Evolutionary conservation across 2,113 vertebrate species (phyloP), one percentile per base, ranked within the genome.

Genomic region (Cynopterus brachyotis): DNA sequence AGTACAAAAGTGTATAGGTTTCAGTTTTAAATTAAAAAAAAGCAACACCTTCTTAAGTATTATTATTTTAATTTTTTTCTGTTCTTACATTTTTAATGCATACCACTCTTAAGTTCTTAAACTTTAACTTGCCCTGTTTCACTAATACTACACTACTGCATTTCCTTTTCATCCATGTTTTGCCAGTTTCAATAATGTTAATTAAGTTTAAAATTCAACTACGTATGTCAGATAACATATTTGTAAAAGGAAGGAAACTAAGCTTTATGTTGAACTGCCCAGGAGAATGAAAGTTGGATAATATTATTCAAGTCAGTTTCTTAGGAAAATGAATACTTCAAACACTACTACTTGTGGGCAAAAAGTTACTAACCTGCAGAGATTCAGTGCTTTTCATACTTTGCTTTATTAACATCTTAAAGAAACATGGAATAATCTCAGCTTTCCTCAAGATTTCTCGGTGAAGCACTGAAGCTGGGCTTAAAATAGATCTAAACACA

Each of bases 201-300:
- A 80, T 28, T 59, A 78, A 67, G 53, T 73, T 95, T 79, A 45
- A 96, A 89, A 82, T 67, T 66, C 62, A 72, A 32, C 55, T 78
- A 37, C 7, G 45, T 20, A 26, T 26, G 40, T 70, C 26, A 70
- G 32, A 64, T 19, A 32, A 22, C 11, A 4, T 85, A 62, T 66
- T 94, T 93, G 82, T 8, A 57, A 93, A 96, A 85, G 42, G n/a
- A 93, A 78, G 62, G 24, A 96, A 80, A 97, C 28, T 50, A 85
- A 91, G 32, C 72, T 82, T 97, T 57, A 82, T 50, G 32, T 45
- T 95, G 69, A 93, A 93, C 86, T 59, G 73, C 42, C 70, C 26
- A 84, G 62, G 20, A 89, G 89, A 96, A 85, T 45, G 35, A 83
- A 96, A 78, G 50, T 35, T 83, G 37, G 50, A 62, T 78, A 55